Evolutionary conservation across 1,140 invertebrate species (phyloP).

Genomic region (Maniola jurtina): DNA sequence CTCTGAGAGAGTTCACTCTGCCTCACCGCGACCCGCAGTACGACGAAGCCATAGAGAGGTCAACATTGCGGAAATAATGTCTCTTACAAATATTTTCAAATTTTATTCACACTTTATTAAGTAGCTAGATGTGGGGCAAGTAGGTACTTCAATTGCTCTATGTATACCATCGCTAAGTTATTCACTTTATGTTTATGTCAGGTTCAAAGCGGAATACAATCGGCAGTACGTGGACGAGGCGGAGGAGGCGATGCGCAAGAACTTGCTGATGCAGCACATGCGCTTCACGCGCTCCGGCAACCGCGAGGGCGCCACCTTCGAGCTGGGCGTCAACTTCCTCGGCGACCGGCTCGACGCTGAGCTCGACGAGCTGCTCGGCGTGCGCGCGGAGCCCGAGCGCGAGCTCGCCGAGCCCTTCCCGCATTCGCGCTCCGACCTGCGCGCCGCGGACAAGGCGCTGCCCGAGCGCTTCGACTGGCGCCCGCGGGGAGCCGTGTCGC

Average conservation of each 20-base stretch:
- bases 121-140: no score
- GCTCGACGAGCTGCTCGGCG: conserved; percentile 38
- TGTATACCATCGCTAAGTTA: no score
- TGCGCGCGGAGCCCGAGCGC: conserved; percentile 22
- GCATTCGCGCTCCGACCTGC: conserved; percentile 29
- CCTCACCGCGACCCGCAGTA: conserved; percentile 42
- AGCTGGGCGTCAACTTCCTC: conserved; percentile 45
- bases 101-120: no score
- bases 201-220: conserved; percentile 42
- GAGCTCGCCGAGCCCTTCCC: conserved; percentile 42
- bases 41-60: conserved; percentile 43
- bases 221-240: conserved; percentile 45
- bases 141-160: no score
- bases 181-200: conserved; percentile 12
- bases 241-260: conserved; percentile 59
- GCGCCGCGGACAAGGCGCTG: conserved; percentile 24
- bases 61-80: neutral
- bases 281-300: conserved; percentile 53
- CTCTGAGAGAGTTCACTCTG: conserved; percentile 56
- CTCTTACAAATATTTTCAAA: no score
- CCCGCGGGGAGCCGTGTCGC: conserved; percentile 47
- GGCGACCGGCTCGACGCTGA: conserved; percentile 47
- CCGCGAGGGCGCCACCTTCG: conserved; percentile 47
- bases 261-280: conserved; percentile 42
- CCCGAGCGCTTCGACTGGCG: conserved; percentile 57